Conservation (phyloP, 2,113 vertebrate genomes). For the Chionomys nivalis region DNA sequence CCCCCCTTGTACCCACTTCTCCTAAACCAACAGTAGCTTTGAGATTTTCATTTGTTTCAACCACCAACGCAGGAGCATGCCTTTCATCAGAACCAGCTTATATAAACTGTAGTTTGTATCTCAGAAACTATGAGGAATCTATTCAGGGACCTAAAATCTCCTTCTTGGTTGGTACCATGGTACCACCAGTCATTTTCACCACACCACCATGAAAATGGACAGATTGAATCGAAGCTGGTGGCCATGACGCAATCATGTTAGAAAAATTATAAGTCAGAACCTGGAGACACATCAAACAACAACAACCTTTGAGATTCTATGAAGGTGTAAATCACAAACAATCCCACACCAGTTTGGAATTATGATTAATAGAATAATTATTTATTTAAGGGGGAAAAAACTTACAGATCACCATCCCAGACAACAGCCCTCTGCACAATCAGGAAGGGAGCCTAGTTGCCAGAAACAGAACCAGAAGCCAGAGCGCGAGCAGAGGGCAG, state of each 20-base stretch:
- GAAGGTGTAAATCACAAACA: no score
- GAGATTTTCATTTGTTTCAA: background rate
- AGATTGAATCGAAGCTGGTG: background rate
- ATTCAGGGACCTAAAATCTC: background rate
- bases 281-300: background rate
- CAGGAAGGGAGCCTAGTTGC: no score
- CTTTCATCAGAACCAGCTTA: background rate
- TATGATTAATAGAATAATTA: no score
- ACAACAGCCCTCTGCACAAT: no score
- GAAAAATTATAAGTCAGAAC: background rate
- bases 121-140: background rate
- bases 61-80: background rate
- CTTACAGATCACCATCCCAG: no score
- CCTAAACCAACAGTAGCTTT: background rate
- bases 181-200: background rate
- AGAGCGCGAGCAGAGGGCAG: no score
- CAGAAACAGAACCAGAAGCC: no score
- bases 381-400: no score
- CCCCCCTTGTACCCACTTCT: background rate
- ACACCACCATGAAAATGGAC: no score
- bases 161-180: background rate
- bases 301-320: background rate
- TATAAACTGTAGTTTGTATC: background rate
- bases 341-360: no score
- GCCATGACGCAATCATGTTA: background rate